Base-by-base conservation (phyloP, 2,113 vertebrate genomes). In the Mastomys natalensis region DNA sequence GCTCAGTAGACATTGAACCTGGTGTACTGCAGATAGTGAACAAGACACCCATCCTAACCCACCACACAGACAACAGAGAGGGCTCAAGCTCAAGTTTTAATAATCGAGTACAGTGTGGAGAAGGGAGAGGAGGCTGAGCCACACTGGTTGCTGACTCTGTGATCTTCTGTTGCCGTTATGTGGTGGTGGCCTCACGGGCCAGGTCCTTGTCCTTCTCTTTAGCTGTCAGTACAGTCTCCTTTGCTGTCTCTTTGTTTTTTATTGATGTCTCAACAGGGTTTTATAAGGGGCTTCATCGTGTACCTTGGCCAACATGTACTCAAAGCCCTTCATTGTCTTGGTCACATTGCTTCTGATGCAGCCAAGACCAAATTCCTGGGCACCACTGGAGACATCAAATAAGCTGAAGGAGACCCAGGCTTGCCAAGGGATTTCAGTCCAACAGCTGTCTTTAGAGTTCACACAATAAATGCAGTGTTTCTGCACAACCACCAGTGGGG, bases 301-400 rank as follows among this genome's bases (percentile, higher is more conserved):
- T 99, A 99, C 92, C 99, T 99, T 97, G 99, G 99, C 87, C 99
- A 99, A 95, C 99, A 99, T 98, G 99, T 99, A 55, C 99, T 99
- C 98, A 34, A 78, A 51, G 45, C 7, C 40, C 58, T 85, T 64
- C 81, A 64, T 19, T 64, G 40, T 45, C 15, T 99, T 99, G 96
- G 99, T 99, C 98, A 99, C 99, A 3, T 99, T 99, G 97, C 98
- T 99, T 99, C 99, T 99, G 98, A 99, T 99, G 96, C 99, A 99
- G 82, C 99, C 99, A 45, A 99, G 98, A 96, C 99, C 99, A 98
- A 99, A 99, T 97, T 99, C 99, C 99, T 99, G 99, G 98, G 99
- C 98, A 31, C 99, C 99, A 98, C 99, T 99, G 12, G 99, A 99
- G 93, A 99, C 98, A 0, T 99, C 99, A 74, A 99, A 99, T 0